Base-by-base conservation (phyloP, 2,888 invertebrate species). In the Eilema griseolum region DNA sequence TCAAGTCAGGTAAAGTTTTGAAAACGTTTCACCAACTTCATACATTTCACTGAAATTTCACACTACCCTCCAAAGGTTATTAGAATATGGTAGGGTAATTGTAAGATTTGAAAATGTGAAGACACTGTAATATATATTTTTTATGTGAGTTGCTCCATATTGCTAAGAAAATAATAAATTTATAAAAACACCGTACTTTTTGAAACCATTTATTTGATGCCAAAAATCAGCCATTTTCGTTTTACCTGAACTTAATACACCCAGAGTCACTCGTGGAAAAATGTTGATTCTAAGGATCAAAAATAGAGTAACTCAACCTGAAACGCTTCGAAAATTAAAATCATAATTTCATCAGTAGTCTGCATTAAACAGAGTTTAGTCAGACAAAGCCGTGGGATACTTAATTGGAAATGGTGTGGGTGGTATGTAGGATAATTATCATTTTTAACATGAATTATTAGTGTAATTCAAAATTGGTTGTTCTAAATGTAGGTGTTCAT, bases 1-100 rank as follows among this genome's bases (percentile, higher is more conserved):
- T 33, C 65, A 64, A 73, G 71, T 74, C 72, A 71, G 72, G 63
- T 63, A 23, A 79, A 82, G 63, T 79, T 79, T 67, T 72, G 69
- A 74, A 72, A 82, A 71, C 66, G 67, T 67, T 77, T 67, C n/a
- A 64, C 46, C 66, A 67, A 80, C 77, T 73, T 64, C 66, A 52
- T 66, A 33, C 33, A 70, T 72, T 70, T 72, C 28, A 74, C 69
- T 67, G 20, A 70, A 79, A 69, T 68, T 52, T 64, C n/a, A 67
- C 46, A 20, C 26, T 2, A 46, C 46, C 3, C 64, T 63, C 46
- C 16, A 69, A 69, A 69, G 59, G 5, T 31, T 41, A 64, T 60
- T 52, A 28, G 64, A 7, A 20, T 24, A 62, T 16, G 20, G 24
- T 24, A 24, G 12, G 12, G 3, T 57, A 14, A 33, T 14, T 33